Base-by-base conservation (phyloP, 2,113 vertebrate species). In the Planiliza haematocheilus region DNA sequence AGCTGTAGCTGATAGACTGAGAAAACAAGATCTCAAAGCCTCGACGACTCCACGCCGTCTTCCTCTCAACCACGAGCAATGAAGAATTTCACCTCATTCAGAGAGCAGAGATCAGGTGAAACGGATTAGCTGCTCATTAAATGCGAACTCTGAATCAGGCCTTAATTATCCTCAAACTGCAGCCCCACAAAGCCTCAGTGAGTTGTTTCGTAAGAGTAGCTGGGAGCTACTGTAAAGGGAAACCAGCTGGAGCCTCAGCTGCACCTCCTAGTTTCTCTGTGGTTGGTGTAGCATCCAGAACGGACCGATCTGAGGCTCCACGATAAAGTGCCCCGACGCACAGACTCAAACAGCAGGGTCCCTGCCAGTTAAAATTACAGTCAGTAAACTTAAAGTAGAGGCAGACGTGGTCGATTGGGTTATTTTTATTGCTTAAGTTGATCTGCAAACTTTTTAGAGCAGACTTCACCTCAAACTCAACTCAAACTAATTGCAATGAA, bases 51-150 rank as follows among this genome's bases (percentile, higher is more conserved):
- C 24, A 30, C 24, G 24, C 24, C 24, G 24, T 30, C 24, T 30
- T 39, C 20, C 24, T 38, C 30, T 59, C 2, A 1, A 56, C 30
- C 52, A 10, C 3, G 16, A 2, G 43, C 36, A 39, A 51, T 21
- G 8, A 63, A 60, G 46, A 56, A 57, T 69, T 86, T 71, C 71
- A 20, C 50, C 45, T 83, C 43, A 18, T 75, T 69, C 6, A 18
- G 37, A 3, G 0, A 52, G 14, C 20, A 39, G 46, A 0, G 80
- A 63, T 84, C 81, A 82, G 78, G 77, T 76, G 85, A 49, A 79
- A 65, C 11, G 85, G 78, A 84, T 84, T 86, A 78, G 11, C 16
- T 41, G 56, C 70, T 77, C 60, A 41, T 66, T 81, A 60, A 73
- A 58, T 24, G 16, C 12, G 13, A 37, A 4, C 37, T 60, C 43